A percentile compares a stretch with the other conserved stretches of the same genome.
Conservation (phyloP, 30 jellyfish, hydroid and myxozoan species). For the Pelagia noctiluca region DNA sequence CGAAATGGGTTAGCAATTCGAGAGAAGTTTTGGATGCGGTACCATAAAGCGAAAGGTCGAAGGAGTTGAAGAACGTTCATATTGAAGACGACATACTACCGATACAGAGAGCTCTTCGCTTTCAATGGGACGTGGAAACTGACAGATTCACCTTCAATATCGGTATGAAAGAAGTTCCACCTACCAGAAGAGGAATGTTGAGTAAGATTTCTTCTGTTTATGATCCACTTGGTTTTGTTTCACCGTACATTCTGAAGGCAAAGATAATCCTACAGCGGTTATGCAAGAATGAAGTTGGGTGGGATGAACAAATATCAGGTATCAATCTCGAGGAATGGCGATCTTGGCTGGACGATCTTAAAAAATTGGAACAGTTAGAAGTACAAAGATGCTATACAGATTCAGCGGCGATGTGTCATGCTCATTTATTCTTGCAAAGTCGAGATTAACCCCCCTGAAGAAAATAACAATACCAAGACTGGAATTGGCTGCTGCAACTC, state of each 20-base stretch:
- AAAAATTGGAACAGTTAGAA: neutral
- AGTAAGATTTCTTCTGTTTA: slow-evolving; percentile 29
- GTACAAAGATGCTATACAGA: slow-evolving; percentile 16
- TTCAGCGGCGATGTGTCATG: slow-evolving; percentile 24
- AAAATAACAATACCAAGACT: slow-evolving; percentile 48
- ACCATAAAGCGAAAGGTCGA: slow-evolving; percentile 33
- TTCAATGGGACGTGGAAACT: slow-evolving; percentile 37
- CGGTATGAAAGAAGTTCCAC: neutral
- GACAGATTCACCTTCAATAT: slow-evolving; percentile 33
- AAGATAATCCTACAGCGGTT: slow-evolving; percentile 41
- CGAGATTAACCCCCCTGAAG: slow-evolving; percentile 47
- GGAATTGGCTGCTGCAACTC: slow-evolving; percentile 64
- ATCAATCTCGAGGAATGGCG: slow-evolving; percentile 14
- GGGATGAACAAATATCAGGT: slow-evolving; percentile 51
- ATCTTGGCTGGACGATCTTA: slow-evolving; percentile 31
- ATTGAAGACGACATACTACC: slow-evolving; percentile 40
- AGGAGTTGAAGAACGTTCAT: slow-evolving; percentile 20
- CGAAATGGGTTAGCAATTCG: slow-evolving; percentile 43
- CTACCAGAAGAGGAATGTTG: slow-evolving; percentile 46
- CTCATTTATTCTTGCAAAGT: slow-evolving; percentile 46
- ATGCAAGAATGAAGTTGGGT: slow-evolving; percentile 15
- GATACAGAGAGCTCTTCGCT: slow-evolving; percentile 12
- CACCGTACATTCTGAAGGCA: slow-evolving; percentile 37
- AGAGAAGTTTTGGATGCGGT: slow-evolving; percentile 26
- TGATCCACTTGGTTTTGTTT: slow-evolving; percentile 57